A percentile compares a stretch with the other conserved stretches of the same genome.
Conservation (phyloP, 1,140 invertebrate genomes). For the Anthonomus grandis region DNA sequence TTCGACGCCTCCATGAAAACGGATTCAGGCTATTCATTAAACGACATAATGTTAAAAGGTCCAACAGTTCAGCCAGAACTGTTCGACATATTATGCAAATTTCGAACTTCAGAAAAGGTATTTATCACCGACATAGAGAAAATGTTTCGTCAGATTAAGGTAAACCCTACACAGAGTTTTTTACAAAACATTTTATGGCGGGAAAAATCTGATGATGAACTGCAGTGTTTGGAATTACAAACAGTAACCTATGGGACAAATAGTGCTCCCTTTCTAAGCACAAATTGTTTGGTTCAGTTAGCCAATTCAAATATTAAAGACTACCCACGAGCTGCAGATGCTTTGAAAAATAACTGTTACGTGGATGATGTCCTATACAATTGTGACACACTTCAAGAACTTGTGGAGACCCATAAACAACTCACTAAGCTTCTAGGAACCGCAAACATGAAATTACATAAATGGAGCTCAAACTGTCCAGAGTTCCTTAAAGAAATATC, state of each 20-base stretch:
- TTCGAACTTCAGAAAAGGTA: constrained; percentile 37
- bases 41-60: constrained; percentile 39
- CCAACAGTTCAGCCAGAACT: constrained; percentile 46
- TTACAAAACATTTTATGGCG: constrained; percentile 48
- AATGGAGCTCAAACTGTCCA: constrained; percentile 13
- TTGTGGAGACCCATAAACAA: not conserved
- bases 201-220: constrained; percentile 16
- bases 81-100: constrained; percentile 44
- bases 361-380: constrained; percentile 29
- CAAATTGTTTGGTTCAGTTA: constrained; percentile 35
- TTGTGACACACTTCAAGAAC: not conserved
- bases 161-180: constrained; percentile 34
- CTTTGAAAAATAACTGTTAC: constrained; percentile 22
- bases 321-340: constrained; percentile 36
- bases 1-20: constrained; percentile 45
- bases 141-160: constrained; percentile 47
- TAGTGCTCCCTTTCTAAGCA: constrained; percentile 39
- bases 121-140: constrained; percentile 44
- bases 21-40: constrained; percentile 37
- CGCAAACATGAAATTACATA: constrained; percentile 14
- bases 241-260: constrained; percentile 47
- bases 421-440: not conserved
- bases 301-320: constrained; percentile 29
- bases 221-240: constrained; percentile 38
- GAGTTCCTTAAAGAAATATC: too few species aligned